Conservation (phyloP, 37 sponge, comb jelly and placozoan species). For the Chondrosia reniformis region DNA sequence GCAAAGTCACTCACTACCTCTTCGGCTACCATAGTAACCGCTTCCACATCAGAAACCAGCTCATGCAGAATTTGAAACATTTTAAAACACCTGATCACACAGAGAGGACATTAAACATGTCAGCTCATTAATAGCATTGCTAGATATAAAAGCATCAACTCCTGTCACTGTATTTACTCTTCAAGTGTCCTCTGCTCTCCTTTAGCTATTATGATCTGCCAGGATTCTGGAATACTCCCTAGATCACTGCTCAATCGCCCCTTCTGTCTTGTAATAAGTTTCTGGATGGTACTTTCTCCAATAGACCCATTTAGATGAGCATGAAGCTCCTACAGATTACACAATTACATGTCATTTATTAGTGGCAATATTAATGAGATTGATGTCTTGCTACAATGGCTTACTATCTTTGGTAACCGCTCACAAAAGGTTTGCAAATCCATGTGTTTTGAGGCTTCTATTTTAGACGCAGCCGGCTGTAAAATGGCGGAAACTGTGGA, state of each 20-base stretch:
- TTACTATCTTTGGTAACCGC: slow-evolving; percentile 7
- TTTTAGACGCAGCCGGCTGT: too few species aligned
- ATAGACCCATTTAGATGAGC: slow-evolving; percentile 90
- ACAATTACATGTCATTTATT: neutral
- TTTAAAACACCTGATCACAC: slow-evolving; percentile 42
- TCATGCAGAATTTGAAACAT: slow-evolving; percentile 71
- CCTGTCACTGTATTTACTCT: slow-evolving; percentile 34
- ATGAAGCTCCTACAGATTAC: slow-evolving; percentile 59
- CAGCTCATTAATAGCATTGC: neutral
- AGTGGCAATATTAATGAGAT: neutral
- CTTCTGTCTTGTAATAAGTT: slow-evolving; percentile 39
- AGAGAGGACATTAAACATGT: too few species aligned
- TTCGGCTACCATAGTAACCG: slow-evolving; percentile 52
- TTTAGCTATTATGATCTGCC: slow-evolving; percentile 52
- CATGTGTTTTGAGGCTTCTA: too few species aligned
- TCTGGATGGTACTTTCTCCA: slow-evolving; percentile 59
- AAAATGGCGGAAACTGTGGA: slow-evolving; percentile 41
- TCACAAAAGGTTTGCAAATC: neutral
- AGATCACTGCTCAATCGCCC: neutral
- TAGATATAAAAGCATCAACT: neutral
- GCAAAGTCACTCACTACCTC: slow-evolving; percentile 83
- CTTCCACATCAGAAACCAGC: slow-evolving; percentile 60
- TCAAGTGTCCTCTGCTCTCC: slow-evolving; percentile 51
- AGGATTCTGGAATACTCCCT: slow-evolving; percentile 28
- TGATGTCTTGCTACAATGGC: neutral